A percentile compares a stretch with the other conserved stretches of the same genome.
Conservation (phyloP, 2,113 vertebrate species). For the Vulpes vulpes region DNA sequence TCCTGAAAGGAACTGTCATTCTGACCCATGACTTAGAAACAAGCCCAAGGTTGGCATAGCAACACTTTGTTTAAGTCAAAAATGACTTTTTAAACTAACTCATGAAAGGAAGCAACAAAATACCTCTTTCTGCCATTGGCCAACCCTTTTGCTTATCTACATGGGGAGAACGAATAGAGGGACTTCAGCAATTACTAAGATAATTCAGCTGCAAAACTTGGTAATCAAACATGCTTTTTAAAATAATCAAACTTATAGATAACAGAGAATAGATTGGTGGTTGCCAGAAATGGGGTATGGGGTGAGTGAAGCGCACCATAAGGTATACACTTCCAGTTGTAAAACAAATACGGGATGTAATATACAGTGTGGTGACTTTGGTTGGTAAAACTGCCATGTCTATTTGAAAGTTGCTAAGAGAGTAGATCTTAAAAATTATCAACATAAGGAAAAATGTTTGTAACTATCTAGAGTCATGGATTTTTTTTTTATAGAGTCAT, state of each 20-base stretch:
- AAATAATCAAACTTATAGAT: neutral
- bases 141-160: neutral
- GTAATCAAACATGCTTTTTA: neutral
- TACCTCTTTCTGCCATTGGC: neutral
- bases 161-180: neutral
- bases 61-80: slow-evolving; percentile 19
- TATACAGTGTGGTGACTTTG: neutral
- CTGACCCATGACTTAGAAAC: slow-evolving; percentile 85
- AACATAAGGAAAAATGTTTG: neutral
- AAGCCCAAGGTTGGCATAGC: slow-evolving; percentile 65
- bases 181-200: neutral
- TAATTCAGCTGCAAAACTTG: neutral
- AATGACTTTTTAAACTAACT: slow-evolving; percentile 55
- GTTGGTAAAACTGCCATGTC: neutral
- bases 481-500: neutral
- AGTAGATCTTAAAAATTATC: neutral
- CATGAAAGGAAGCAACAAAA: slow-evolving; percentile 12
- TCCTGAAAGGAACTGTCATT: slow-evolving; percentile 87
- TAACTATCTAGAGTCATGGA: neutral
- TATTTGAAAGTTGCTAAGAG: neutral
- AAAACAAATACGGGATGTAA: neutral
- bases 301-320: neutral
- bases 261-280: neutral
- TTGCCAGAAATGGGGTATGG: neutral
- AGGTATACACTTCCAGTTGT: neutral